Conservation (phyloP, 2,113 vertebrate species). For the Campylomormyrus tamandua region DNA sequence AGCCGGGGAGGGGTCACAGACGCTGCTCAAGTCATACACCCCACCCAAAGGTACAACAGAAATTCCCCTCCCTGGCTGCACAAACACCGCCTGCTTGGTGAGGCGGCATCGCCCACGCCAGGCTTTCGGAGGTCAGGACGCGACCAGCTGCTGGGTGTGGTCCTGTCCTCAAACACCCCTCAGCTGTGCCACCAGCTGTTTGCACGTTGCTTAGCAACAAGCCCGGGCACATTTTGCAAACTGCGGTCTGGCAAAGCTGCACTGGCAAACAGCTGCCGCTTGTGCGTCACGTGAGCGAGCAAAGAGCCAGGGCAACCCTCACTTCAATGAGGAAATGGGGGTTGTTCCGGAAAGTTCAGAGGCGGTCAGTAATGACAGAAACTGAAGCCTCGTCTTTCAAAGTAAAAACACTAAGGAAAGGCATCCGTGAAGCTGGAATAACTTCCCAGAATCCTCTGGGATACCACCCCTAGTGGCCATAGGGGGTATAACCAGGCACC, state of each 20-base stretch:
- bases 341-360: background rate
- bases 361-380: background rate
- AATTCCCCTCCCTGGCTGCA: background rate
- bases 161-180: background rate
- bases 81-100: background rate
- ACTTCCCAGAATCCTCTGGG: no score
- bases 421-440: background rate
- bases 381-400: background rate
- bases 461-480: no score
- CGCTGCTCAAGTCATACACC: background rate
- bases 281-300: background rate
- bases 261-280: conserved; percentile 35
- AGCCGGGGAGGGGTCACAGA: background rate
- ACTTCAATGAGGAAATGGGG: background rate
- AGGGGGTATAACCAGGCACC: background rate
- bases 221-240: conserved; percentile 20
- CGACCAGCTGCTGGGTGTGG: background rate
- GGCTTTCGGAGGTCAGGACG: background rate
- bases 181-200: conserved; percentile 39
- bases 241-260: conserved; percentile 48
- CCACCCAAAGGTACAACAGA: background rate
- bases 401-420: background rate
- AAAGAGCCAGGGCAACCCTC: background rate
- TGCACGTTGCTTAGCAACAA: conserved; percentile 53
- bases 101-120: background rate